phyloP scores from a whole-genome alignment of 2,888 invertebrate genomes.

The Pseudococcus jackbeardsleyi region DNA sequence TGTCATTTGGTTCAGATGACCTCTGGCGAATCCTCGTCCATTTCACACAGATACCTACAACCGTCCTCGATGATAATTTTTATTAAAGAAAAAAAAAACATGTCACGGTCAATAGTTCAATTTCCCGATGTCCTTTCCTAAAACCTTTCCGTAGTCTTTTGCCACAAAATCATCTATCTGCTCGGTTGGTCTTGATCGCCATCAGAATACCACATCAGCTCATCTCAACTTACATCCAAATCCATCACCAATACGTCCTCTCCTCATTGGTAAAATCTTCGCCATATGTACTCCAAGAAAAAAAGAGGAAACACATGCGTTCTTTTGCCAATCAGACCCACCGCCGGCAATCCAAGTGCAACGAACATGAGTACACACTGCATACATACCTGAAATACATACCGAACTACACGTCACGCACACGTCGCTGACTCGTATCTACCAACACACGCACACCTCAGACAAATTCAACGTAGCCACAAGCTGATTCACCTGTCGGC shows the following conservation, averaged over 20 bases:
- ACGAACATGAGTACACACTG: not conserved
- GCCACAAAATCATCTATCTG: not conserved
- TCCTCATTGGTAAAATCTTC: not conserved
- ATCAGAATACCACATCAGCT: not conserved
- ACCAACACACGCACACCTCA: not conserved
- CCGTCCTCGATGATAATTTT: constrained; percentile 19
- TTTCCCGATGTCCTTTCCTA: not conserved
- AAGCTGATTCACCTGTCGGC: constrained; percentile 50
- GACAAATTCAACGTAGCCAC: constrained; percentile 19
- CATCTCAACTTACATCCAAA: too few relatives aligned
- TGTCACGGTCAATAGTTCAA: constrained; percentile 13
- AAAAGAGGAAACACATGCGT: constrained; percentile 18
- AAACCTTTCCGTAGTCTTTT: not conserved
- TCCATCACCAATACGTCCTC: too few relatives aligned
- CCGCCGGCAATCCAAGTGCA: not conserved
- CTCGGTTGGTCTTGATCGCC: not conserved
- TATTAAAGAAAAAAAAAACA: not conserved
- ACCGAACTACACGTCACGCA: not conserved
- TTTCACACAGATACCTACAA: not conserved
- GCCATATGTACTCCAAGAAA: not conserved
- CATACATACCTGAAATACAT: not conserved
- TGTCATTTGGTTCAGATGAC: not conserved
- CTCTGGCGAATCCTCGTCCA: constrained; percentile 1
- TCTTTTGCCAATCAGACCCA: not conserved
- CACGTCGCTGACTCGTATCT: not conserved